Conservation (phyloP, 2,113 vertebrate species). For the Oxyruncus cristatus region DNA sequence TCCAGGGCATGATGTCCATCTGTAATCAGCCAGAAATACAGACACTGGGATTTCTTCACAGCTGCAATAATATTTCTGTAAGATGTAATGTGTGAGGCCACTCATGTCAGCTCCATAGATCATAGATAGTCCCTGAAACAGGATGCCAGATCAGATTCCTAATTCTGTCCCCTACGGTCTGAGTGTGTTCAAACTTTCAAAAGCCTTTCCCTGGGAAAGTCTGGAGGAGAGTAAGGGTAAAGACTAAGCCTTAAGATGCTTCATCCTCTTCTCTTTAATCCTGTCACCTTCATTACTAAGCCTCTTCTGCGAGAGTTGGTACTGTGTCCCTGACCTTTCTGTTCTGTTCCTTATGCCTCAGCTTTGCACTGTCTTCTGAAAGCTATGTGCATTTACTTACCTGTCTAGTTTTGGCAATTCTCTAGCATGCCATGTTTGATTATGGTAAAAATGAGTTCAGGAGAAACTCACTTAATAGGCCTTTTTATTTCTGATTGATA, state of each 20-base stretch:
- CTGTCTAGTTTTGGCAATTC: not conserved
- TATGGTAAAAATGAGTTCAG: not conserved
- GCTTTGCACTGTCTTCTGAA: not conserved
- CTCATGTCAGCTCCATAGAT: not conserved
- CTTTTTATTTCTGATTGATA: not conserved
- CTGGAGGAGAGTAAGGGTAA: not conserved
- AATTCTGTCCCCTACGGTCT: not conserved
- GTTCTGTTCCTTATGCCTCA: not conserved
- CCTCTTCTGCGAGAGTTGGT: not conserved
- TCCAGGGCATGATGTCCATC: not conserved
- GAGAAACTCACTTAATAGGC: not conserved
- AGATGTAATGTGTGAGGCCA: not conserved
- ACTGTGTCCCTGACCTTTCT: not conserved
- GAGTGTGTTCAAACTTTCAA: not conserved
- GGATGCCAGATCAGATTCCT: not conserved
- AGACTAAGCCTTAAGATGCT: not conserved
- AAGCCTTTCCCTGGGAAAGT: not conserved
- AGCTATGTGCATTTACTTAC: not conserved
- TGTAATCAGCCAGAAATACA: slow-evolving; percentile 7
- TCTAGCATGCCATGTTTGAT: not conserved
- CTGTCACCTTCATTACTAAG: not conserved
- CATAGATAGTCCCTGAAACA: not conserved
- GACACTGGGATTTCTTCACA: slow-evolving; percentile 3
- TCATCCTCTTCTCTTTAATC: not conserved
- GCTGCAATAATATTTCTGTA: slow-evolving; percentile 23